Percentiles rank a stretch among this genome's conserved stretches.
These are phyloP conservation scores for Tylochromis polylepis DNA, from an alignment of 2,113 vertebrate species.

Conservation along the genomic window DNA sequence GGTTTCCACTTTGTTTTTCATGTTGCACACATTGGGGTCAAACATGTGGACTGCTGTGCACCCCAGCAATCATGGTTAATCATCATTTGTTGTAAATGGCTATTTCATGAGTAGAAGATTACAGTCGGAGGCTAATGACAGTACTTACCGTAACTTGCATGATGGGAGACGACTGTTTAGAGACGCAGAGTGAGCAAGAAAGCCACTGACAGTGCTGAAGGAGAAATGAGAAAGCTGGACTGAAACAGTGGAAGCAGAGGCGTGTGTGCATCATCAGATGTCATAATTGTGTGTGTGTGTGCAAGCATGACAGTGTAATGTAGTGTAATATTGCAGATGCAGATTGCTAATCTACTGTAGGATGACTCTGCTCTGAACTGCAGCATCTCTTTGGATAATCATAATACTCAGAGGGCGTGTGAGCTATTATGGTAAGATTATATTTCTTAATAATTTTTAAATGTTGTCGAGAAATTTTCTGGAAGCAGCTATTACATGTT, in stretches of 20 bases:
- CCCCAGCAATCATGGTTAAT: neutral
- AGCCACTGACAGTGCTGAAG: neutral
- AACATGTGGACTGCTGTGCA: neutral
- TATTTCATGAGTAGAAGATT: neutral
- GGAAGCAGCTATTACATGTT: neutral
- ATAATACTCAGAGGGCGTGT: neutral
- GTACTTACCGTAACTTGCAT: neutral
- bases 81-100: neutral
- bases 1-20: neutral
- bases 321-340: neutral
- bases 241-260: neutral
- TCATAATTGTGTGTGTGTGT: neutral
- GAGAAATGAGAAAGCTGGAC: neutral
- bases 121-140: neutral
- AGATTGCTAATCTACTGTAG: neutral
- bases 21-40: neutral
- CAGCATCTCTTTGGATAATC: neutral
- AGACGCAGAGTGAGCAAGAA: neutral
- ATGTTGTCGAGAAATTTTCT: accelerated
- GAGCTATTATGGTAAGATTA: neutral
- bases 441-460: neutral
- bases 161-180: neutral
- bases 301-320: neutral
- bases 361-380: neutral
- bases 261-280: neutral